These are phyloP conservation scores for Radopholus similis DNA, from an alignment of 1,140 invertebrate species.

Conservation along the genomic window DNA sequence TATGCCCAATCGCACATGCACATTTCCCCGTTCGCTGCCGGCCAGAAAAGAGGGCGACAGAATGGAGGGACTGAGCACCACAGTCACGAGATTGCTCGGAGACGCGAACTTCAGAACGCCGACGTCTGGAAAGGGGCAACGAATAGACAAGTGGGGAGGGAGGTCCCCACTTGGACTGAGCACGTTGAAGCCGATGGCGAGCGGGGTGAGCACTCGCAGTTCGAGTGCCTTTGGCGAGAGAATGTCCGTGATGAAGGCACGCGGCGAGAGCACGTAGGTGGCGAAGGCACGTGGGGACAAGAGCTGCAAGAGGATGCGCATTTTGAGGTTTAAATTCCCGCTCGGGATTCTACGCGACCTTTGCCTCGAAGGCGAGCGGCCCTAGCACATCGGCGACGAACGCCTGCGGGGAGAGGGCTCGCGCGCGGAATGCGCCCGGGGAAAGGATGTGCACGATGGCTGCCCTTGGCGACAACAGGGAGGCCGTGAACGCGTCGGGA, in stretches of 20 bases:
- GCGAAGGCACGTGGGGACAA: constrained; percentile 7
- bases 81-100: no score
- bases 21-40: no score
- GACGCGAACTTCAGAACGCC: no score
- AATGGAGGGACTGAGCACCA: no score
- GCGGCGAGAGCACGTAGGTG: constrained; percentile 16
- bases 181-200: constrained; percentile 15
- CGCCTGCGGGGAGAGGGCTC: constrained; percentile 16
- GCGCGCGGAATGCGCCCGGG: constrained; percentile 3
- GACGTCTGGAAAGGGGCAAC: no score
- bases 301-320: neutral
- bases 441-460: constrained; percentile 19
- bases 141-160: no score
- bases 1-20: no score
- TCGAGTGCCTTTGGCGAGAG: constrained; percentile 13
- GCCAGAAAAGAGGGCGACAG: no score
- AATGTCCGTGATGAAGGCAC: constrained; percentile 20
- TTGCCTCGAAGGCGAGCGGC: neutral
- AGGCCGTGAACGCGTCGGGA: constrained; percentile 14
- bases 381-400: constrained; percentile 11
- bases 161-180: constrained; percentile 25
- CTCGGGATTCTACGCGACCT: neutral
- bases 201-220: constrained; percentile 19
- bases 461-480: constrained; percentile 14
- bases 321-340: neutral